Base-by-base conservation (phyloP, 2,888 invertebrate species). In the Monochamus alternatus region DNA sequence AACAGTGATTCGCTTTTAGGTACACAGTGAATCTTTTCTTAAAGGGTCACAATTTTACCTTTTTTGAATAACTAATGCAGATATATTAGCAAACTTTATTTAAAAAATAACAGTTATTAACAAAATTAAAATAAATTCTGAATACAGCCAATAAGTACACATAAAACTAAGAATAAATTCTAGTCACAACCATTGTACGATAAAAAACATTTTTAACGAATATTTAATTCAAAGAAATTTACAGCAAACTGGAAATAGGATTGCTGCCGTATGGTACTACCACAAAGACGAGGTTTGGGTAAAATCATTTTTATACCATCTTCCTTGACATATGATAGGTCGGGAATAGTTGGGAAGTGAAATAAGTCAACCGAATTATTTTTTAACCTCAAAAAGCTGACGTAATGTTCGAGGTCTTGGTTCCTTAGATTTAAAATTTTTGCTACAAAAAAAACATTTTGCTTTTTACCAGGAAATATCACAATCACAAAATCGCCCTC, bases 301-400 rank as follows among this genome's bases (percentile, higher is more conserved):
- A 22, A 60, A 60, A 60, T 60, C 22, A 60, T 60, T 60, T 60
- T 60, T 60, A 60, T 60, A 14, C 5, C 60, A 60, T 60, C n/a
- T 60, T 60, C 60, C 7, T 60, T 60, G 60, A 60, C 60, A 14
- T 60, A 60, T 60, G 22, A 60, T n/a, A 60, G 60, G 60, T 60
- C 60, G 60, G 60, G 38, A 38, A 38, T 2, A 38, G 4, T 38
- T 38, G 60, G 7, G 22, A 12, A 60, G 60, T 60, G 60, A 60
- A 60, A 60, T 60, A 22, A 60, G 60, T 60, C 60, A 32, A 60
- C 60, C 22, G 60, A 60, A 60, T 60, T 60, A 60, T 60, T 60
- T 60, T 7, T 60, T 22, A 60, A 60, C 60, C 60, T 60, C 60
- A 60, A 22, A 60, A 60, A 14, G 22, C 12, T 60, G 60, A 22